A percentile compares a stretch with the other conserved stretches of the same genome.
phyloP scores from a whole-genome alignment of 1,140 invertebrate species.

The Anastrepha ludens region DNA sequence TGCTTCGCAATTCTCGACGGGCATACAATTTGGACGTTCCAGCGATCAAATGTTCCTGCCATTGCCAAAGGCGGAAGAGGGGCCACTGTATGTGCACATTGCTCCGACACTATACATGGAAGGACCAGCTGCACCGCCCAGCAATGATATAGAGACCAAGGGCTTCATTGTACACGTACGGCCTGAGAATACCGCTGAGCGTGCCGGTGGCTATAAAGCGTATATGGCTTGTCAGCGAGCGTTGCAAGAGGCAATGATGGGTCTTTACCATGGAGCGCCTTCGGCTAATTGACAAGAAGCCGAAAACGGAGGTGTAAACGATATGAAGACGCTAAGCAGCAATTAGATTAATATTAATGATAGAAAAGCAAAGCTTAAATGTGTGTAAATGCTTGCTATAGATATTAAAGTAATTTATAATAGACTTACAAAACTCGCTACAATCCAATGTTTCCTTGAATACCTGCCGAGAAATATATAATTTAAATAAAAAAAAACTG shows the following conservation, averaged over 20 bases:
- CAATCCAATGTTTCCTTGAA: background rate
- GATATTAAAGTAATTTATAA: slow-evolving; percentile 10
- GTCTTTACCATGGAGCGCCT: slow-evolving; percentile 80
- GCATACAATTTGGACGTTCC: slow-evolving; percentile 84
- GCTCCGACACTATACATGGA: slow-evolving; percentile 78
- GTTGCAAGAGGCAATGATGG: slow-evolving; percentile 91
- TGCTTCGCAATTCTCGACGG: slow-evolving; percentile 85
- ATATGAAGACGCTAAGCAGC: background rate
- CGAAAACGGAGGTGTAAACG: background rate
- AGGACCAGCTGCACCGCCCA: slow-evolving; percentile 84
- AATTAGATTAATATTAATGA: background rate
- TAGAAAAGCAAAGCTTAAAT: background rate
- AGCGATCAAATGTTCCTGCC: slow-evolving; percentile 77
- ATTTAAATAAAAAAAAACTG: too few relatives aligned
- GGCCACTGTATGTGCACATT: slow-evolving; percentile 83
- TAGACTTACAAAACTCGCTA: slow-evolving; percentile 2
- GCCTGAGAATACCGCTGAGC: slow-evolving; percentile 82
- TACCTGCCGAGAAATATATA: background rate
- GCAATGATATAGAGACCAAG: slow-evolving; percentile 79
- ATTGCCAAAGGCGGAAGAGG: slow-evolving; percentile 84
- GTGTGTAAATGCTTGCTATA: background rate
- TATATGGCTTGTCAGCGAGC: slow-evolving; percentile 90
- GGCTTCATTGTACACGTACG: slow-evolving; percentile 88
- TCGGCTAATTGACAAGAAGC: background rate
- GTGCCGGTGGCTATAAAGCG: slow-evolving; percentile 91